Evolutionary conservation across 2,113 vertebrate genomes (phyloP).

Genomic region (Podarcis raffonei): DNA sequence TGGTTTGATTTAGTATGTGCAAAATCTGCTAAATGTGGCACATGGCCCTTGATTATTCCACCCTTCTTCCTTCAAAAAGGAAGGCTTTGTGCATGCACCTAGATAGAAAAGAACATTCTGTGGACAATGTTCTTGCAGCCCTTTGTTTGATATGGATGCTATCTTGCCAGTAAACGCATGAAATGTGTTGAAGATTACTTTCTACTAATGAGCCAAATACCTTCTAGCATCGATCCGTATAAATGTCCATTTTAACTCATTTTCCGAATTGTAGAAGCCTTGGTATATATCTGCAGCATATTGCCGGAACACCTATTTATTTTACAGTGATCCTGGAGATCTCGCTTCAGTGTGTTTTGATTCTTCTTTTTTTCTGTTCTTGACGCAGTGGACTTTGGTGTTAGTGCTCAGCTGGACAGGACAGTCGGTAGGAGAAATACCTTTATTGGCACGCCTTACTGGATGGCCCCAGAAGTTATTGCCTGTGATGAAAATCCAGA

Average conservation of each 20-base stretch:
- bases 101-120: not conserved
- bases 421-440: constrained; percentile 97
- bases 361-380: constrained; percentile 20
- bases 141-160: not conserved
- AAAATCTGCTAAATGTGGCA: not conserved
- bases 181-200: accelerated
- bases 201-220: not conserved
- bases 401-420: constrained; percentile 96
- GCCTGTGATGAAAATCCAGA: constrained; percentile 99
- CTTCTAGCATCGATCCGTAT: not conserved
- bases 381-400: constrained; percentile 93
- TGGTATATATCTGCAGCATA: not conserved
- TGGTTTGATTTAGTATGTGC: too few relatives aligned
- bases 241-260: constrained; percentile 11
- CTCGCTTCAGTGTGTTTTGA: not conserved
- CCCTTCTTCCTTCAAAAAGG: not conserved
- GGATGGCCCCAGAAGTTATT: constrained; percentile 99
- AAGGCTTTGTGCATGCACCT: not conserved
- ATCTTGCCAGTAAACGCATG: not conserved
- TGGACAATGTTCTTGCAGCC: not conserved
- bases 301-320: not conserved
- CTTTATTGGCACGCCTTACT: constrained; percentile 96
- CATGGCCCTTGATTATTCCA: not conserved
- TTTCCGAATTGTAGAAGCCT: not conserved
- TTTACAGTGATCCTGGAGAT: constrained; percentile 44